phyloP scores from a whole-genome alignment of 1,140 invertebrate genomes.

The Neuroterus valhalla region DNA sequence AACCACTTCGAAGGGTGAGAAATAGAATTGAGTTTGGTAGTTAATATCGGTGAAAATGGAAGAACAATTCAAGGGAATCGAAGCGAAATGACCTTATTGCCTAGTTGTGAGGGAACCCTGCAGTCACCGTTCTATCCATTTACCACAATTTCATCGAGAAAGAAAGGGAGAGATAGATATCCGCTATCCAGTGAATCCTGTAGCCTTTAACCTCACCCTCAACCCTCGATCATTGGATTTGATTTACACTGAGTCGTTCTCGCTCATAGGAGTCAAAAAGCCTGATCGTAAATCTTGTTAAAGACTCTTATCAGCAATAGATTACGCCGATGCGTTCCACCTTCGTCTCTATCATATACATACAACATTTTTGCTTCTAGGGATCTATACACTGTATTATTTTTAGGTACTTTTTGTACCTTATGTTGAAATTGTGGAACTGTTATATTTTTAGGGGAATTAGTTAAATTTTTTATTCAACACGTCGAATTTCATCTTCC shows the following conservation, averaged over 20 bases:
- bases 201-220: constrained; percentile 13
- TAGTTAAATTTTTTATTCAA: no score
- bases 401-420: no score
- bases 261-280: constrained; percentile 6
- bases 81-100: constrained; percentile 66
- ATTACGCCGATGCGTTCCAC: not conserved
- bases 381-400: no score
- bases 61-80: constrained; percentile 59
- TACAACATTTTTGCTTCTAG: not conserved
- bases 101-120: constrained; percentile 27
- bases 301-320: constrained; percentile 10
- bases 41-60: constrained; percentile 61
- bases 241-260: constrained; percentile 33
- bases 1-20: constrained; percentile 39
- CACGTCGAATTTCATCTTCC: no score
- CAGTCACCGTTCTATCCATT: constrained; percentile 12
- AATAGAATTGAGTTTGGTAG: constrained; percentile 57
- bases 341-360: not conserved
- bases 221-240: constrained; percentile 30
- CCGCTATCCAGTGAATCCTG: constrained; percentile 31
- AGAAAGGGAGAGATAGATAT: constrained; percentile 13
- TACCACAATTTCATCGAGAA: constrained; percentile 25
- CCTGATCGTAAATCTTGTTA: constrained; percentile 2
- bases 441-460: no score
- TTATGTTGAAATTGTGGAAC: no score